Percentiles rank a stretch among this genome's conserved stretches.
Conservation (phyloP, 53 echinoderm and acorn worm genomes). For the Paelopatides confundens region DNA sequence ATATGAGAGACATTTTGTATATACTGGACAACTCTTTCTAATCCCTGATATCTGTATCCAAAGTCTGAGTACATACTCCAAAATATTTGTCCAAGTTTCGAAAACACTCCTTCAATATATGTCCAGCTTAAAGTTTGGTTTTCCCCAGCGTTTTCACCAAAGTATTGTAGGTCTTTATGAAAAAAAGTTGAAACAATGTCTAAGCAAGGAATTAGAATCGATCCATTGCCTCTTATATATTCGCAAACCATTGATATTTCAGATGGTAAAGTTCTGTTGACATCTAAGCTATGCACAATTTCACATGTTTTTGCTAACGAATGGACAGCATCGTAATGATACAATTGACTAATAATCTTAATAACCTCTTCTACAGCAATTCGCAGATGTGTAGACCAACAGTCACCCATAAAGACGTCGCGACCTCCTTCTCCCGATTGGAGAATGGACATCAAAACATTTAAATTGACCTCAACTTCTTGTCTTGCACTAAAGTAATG, state of each 20-base stretch:
- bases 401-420: neutral
- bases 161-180: neutral
- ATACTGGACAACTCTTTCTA: neutral
- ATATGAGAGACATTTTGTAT: neutral
- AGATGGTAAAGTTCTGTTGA: neutral
- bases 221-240: neutral
- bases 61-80: neutral
- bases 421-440: neutral
- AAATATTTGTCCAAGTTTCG: neutral
- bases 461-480: neutral
- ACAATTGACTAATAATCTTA: neutral
- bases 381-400: neutral
- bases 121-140: neutral
- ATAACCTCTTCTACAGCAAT: neutral
- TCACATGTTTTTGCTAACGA: neutral
- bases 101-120: neutral
- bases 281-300: neutral
- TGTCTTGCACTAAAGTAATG: neutral
- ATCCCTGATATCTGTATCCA: neutral
- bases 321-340: neutral
- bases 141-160: neutral
- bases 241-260: constrained; percentile 7
- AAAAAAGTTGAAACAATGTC: neutral
- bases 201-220: neutral
- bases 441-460: neutral